phyloP scores from a whole-genome alignment of 2,888 invertebrate species.

The Stratiomys singularior region DNA sequence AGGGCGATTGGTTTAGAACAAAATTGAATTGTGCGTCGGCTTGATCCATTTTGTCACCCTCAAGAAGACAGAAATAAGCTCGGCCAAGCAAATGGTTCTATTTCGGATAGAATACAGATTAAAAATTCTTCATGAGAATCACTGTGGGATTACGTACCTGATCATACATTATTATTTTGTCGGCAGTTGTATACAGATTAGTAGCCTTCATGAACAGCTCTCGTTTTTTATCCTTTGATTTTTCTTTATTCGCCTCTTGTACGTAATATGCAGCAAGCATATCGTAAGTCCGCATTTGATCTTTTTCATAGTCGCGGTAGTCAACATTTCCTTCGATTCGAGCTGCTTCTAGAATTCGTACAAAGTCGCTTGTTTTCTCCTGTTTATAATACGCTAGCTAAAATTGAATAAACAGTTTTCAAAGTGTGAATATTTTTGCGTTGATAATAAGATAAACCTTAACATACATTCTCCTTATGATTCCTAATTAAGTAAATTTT shows the following conservation, averaged over 20 bases:
- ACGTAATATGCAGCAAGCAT: constrained; percentile 99
- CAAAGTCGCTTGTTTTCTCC: constrained; percentile 91
- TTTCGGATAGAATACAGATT: too few species aligned
- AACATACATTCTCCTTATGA: too few species aligned
- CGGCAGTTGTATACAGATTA: constrained; percentile 96
- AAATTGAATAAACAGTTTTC: constrained; percentile 52
- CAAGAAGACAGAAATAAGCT: constrained; percentile 97
- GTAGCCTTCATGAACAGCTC: constrained; percentile 97
- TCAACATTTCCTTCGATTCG: constrained; percentile 85
- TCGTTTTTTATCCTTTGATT: constrained; percentile 92
- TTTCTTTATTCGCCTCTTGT: constrained; percentile 93
- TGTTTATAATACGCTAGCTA: constrained; percentile 97
- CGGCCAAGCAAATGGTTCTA: constrained; percentile 95
- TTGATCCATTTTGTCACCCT: constrained; percentile 99
- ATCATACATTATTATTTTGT: constrained; percentile 99
- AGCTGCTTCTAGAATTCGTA: constrained; percentile 91
- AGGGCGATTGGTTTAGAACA: constrained; percentile 93
- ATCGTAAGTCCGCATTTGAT: constrained; percentile 97
- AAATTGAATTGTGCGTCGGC: constrained; percentile 99
- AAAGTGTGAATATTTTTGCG: neutral
- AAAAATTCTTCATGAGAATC: too few species aligned
- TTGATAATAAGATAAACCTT: too few species aligned
- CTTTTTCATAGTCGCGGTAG: constrained; percentile 92
- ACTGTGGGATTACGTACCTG: too few species aligned
- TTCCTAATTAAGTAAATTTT: too few species aligned